Evolutionary conservation across 1,140 invertebrate genomes (phyloP).

Genomic region (Varroa destructor): DNA sequence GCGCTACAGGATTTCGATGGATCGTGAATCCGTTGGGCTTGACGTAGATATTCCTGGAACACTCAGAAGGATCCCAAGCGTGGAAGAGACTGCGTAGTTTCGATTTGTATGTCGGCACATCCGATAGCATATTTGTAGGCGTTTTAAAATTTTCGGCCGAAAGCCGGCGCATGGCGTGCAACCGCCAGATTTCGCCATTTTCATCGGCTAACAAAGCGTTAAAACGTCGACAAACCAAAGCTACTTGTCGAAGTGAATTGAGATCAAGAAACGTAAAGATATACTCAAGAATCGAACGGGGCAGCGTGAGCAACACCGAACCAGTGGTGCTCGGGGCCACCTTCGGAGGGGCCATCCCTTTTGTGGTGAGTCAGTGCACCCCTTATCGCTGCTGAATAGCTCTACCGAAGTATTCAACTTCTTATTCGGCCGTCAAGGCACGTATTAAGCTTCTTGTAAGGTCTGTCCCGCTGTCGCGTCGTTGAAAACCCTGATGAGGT

Average conservation of each 20-base stretch:
- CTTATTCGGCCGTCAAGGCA: too few relatives aligned
- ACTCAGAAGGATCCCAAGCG: conserved; percentile 94
- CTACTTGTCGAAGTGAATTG: conserved; percentile 69
- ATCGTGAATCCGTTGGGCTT: conserved; percentile 94
- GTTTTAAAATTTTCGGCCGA: conserved; percentile 72
- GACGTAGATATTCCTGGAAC: conserved; percentile 89
- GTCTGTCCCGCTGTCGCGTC: too few relatives aligned
- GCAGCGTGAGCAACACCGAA: conserved; percentile 39
- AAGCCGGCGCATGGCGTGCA: conserved; percentile 71
- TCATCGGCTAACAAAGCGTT: conserved; percentile 76
- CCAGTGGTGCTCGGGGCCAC: neutral
- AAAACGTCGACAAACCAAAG: conserved; percentile 86
- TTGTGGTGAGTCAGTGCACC: neutral
- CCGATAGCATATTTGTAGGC: conserved; percentile 67
- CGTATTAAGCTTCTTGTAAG: too few relatives aligned
- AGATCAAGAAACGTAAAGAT: conserved; percentile 85
- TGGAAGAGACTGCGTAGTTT: conserved; percentile 87
- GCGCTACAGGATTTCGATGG: conserved; percentile 92
- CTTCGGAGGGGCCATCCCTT: neutral
- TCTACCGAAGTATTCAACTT: too few relatives aligned
- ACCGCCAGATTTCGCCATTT: conserved; percentile 87
- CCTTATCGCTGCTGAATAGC: too few relatives aligned
- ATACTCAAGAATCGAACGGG: conserved; percentile 71
- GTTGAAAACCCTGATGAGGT: too few relatives aligned
- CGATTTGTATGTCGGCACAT: conserved; percentile 76